Evolutionary conservation across 2,797 vertebrate species (phyloP).

Genomic region (Aplochiton taeniatus): DNA sequence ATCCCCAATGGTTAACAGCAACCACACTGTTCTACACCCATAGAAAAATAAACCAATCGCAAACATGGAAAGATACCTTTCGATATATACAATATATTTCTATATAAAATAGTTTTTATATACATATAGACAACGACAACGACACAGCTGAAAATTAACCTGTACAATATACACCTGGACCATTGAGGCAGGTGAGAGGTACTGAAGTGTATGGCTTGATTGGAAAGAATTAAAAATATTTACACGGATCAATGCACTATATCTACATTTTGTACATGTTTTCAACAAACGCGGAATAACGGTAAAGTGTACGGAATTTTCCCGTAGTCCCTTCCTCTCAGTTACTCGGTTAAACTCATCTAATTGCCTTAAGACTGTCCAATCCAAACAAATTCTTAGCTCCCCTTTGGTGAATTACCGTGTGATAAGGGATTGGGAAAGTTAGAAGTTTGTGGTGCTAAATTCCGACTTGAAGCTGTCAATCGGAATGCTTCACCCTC

Average conservation of each 20-base stretch:
- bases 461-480: constrained; percentile 49
- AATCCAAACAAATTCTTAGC: constrained; percentile 47
- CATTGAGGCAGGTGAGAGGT: constrained; percentile 81
- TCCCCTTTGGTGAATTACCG: constrained; percentile 57
- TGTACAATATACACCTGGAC: constrained; percentile 84
- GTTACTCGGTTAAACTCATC: constrained; percentile 53
- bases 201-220: constrained; percentile 87
- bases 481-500: constrained; percentile 37
- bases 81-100: constrained; percentile 79
- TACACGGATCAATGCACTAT: constrained; percentile 70
- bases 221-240: constrained; percentile 75
- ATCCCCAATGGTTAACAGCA: constrained; percentile 66
- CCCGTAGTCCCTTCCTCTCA: constrained; percentile 43
- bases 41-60: constrained; percentile 85
- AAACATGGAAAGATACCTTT: constrained; percentile 82
- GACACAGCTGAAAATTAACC: constrained; percentile 69
- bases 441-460: constrained; percentile 34
- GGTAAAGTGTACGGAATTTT: constrained; percentile 54
- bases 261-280: constrained; percentile 69
- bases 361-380: constrained; percentile 41
- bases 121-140: constrained; percentile 79
- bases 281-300: constrained; percentile 79
- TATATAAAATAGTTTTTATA: constrained; percentile 83
- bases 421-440: constrained; percentile 35
- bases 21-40: constrained; percentile 68